Evolutionary conservation across 2,113 vertebrate genomes (phyloP).

Genomic region (Heterotis niloticus): DNA sequence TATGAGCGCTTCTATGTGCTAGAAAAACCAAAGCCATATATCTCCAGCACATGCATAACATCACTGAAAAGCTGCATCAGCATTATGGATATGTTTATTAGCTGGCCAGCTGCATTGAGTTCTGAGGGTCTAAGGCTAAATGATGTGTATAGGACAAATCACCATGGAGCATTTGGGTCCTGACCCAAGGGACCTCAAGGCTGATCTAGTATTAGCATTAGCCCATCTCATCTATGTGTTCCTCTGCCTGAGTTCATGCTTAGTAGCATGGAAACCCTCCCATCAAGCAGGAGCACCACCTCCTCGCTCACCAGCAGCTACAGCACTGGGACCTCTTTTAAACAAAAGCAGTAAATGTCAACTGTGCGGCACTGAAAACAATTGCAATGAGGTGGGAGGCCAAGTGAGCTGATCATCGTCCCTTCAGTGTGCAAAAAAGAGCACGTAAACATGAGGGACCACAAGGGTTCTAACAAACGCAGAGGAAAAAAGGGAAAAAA

Average conservation of each 20-base stretch:
- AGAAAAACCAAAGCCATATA: no score
- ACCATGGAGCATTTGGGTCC: no score
- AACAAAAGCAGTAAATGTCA: background rate
- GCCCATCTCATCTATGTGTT: background rate
- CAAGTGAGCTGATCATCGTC: background rate
- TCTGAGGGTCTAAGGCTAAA: background rate
- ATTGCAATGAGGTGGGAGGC: background rate
- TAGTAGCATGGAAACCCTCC: background rate
- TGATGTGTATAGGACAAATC: background rate
- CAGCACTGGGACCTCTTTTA: background rate
- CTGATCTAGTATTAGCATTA: background rate
- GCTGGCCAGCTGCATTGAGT: no score
- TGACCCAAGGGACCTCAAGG: background rate
- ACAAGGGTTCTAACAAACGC: background rate
- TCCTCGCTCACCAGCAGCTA: background rate
- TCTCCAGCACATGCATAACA: no score
- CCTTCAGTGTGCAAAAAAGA: background rate
- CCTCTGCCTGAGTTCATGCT: background rate
- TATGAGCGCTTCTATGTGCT: background rate
- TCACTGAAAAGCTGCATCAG: background rate
- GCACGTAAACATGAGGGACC: background rate
- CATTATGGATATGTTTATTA: slow-evolving; percentile 5
- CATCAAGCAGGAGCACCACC: background rate
- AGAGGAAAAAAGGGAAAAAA: background rate
- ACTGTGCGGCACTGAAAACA: background rate